phyloP scores from a whole-genome alignment of 2,888 invertebrate species.

The Odontocolon sp. region DNA sequence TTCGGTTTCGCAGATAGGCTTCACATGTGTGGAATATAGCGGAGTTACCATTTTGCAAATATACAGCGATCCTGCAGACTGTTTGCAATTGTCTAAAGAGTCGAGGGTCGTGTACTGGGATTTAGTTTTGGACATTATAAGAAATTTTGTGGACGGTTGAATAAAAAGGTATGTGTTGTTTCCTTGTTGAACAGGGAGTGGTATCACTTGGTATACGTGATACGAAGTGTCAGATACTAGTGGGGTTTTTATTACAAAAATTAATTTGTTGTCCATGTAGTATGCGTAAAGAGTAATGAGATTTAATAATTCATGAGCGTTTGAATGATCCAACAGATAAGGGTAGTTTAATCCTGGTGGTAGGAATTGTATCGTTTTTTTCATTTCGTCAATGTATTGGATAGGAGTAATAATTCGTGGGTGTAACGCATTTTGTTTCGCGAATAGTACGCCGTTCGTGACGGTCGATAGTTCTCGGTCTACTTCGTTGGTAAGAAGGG shows the following conservation, averaged over 20 bases:
- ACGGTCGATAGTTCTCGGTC: slow-evolving; percentile 11
- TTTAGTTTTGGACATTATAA: slow-evolving; percentile 10
- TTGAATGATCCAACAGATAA: slow-evolving; percentile 2
- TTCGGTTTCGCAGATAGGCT: background rate
- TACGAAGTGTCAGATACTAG: slow-evolving; percentile 2
- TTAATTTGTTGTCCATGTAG: slow-evolving; percentile 13
- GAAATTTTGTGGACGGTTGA: slow-evolving; percentile 15
- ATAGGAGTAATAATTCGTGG: slow-evolving; percentile 1
- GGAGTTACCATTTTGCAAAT: background rate
- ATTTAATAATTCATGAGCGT: slow-evolving; percentile 21
- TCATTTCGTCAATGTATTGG: slow-evolving; percentile 12
- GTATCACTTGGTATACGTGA: slow-evolving; percentile 9
- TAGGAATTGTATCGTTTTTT: slow-evolving; percentile 20
- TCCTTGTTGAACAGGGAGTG: background rate
- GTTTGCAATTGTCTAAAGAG: slow-evolving; percentile 7
- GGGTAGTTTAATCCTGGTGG: slow-evolving; percentile 22
- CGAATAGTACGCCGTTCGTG: background rate
- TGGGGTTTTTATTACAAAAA: slow-evolving; percentile 11
- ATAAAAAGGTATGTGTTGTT: slow-evolving; percentile 5
- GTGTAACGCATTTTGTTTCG: background rate
- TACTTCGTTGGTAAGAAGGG: slow-evolving; percentile 15
- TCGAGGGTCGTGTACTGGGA: slow-evolving; percentile 4
- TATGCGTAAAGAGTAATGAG: slow-evolving; percentile 10
- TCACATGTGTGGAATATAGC: background rate
- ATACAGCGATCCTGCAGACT: background rate